A percentile compares a stretch with the other conserved stretches of the same genome.
Evolutionary conservation across 2,888 invertebrate species (phyloP).

Genomic region (Drosophila leonis): DNA sequence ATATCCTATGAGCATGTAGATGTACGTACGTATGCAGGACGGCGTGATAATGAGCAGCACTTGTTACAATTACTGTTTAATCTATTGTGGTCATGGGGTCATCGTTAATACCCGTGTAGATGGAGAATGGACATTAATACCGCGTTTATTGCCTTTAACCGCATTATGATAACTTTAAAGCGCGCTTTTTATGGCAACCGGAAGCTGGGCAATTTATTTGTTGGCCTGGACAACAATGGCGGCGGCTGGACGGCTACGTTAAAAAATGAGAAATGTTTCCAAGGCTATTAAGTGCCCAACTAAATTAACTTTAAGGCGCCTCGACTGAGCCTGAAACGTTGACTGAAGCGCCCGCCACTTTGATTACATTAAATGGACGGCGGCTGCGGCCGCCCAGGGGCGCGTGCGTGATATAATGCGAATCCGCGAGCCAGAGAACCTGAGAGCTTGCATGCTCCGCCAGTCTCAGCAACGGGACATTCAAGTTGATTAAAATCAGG

Average conservation of each 20-base stretch:
- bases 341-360: slow-evolving; percentile 54
- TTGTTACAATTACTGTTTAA: slow-evolving; percentile 49
- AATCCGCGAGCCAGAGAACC: slow-evolving; percentile 18
- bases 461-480: slow-evolving; percentile 42
- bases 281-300: slow-evolving; percentile 80
- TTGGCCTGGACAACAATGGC: slow-evolving; percentile 63
- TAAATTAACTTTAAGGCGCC: slow-evolving; percentile 81
- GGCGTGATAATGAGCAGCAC: slow-evolving; percentile 40
- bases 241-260: slow-evolving; percentile 16
- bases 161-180: slow-evolving; percentile 80
- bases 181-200: slow-evolving; percentile 61
- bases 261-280: slow-evolving; percentile 78
- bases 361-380: slow-evolving; percentile 72
- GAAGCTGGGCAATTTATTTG: slow-evolving; percentile 71
- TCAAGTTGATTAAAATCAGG: slow-evolving; percentile 80
- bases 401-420: slow-evolving; percentile 72
- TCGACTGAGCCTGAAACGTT: slow-evolving; percentile 1
- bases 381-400: slow-evolving; percentile 21
- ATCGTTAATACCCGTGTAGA: slow-evolving; percentile 39
- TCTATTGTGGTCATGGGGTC: slow-evolving; percentile 31
- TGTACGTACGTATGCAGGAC: not conserved
- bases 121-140: slow-evolving; percentile 63
- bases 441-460: slow-evolving; percentile 13
- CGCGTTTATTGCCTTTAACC: slow-evolving; percentile 79
- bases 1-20: rapidly evolving